Conservation (phyloP, 2,797 vertebrate genomes). For the Urosaurus nigricauda region DNA sequence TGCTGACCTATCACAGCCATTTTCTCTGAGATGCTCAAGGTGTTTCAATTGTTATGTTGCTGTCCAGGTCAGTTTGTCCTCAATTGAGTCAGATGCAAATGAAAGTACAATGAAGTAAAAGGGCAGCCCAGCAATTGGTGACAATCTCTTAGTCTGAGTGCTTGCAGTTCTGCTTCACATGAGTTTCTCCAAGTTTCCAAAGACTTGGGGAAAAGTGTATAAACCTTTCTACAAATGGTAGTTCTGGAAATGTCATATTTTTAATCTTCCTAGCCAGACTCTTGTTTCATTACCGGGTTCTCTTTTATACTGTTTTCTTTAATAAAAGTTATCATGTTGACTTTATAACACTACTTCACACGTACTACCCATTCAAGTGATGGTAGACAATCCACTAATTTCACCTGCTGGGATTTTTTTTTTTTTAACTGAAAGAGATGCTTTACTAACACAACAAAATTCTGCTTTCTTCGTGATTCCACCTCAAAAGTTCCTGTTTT, state of each 20-base stretch:
- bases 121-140: not conserved
- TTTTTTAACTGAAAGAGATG: slow-evolving; percentile 5
- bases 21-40: not conserved
- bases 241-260: not conserved
- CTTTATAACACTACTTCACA: not conserved
- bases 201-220: not conserved
- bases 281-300: not conserved
- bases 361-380: not conserved
- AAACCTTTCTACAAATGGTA: not conserved
- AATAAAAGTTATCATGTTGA: not conserved
- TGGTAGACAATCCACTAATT: not conserved
- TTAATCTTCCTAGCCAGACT: not conserved
- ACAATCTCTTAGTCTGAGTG: not conserved
- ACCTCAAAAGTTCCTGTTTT: not conserved
- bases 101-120: not conserved
- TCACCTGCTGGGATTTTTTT: not conserved
- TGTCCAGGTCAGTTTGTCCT: not conserved
- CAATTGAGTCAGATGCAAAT: not conserved
- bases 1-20: not conserved
- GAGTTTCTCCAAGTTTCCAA: not conserved
- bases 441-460: not conserved
- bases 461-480: not conserved
- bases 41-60: not conserved
- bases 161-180: not conserved
- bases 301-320: not conserved